A percentile compares a stretch with the other conserved stretches of the same genome.
These are phyloP conservation scores for Clarias magur DNA, from an alignment of 2,113 vertebrate species.

Conservation along the genomic window DNA sequence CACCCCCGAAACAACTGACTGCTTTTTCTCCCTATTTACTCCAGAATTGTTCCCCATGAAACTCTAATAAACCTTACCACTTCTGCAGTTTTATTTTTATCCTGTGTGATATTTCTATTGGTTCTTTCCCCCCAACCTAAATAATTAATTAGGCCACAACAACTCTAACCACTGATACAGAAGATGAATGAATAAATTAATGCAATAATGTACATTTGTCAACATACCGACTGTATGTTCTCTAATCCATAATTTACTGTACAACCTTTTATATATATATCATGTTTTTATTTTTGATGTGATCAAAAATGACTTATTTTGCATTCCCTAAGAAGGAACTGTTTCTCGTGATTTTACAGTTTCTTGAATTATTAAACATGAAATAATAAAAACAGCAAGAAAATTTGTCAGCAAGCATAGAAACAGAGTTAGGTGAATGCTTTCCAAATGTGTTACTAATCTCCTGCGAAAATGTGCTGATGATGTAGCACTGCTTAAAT, in stretches of 20 bases:
- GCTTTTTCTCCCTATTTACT: no score
- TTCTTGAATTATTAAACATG: background rate
- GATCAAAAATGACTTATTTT: background rate
- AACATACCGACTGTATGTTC: no score
- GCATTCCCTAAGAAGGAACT: background rate
- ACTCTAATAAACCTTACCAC: no score
- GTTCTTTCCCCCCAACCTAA: background rate
- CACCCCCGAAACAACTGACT: no score
- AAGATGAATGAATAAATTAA: background rate
- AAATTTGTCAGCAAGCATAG: background rate
- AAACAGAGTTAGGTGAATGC: background rate
- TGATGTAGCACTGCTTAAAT: conserved; percentile 1
- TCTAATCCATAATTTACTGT: background rate
- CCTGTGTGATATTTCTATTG: no score
- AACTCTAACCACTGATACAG: background rate
- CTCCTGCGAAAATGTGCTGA: background rate
- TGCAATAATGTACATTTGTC: background rate
- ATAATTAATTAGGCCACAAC: background rate
- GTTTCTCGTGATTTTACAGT: background rate
- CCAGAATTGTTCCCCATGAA: no score
- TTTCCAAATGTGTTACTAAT: conserved; percentile 2
- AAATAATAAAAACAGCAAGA: background rate
- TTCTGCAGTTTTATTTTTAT: no score
- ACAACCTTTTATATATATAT: background rate
- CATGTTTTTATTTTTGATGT: background rate